phyloP scores from a whole-genome alignment of 2,888 invertebrate species.

The Phalangium opilio region DNA sequence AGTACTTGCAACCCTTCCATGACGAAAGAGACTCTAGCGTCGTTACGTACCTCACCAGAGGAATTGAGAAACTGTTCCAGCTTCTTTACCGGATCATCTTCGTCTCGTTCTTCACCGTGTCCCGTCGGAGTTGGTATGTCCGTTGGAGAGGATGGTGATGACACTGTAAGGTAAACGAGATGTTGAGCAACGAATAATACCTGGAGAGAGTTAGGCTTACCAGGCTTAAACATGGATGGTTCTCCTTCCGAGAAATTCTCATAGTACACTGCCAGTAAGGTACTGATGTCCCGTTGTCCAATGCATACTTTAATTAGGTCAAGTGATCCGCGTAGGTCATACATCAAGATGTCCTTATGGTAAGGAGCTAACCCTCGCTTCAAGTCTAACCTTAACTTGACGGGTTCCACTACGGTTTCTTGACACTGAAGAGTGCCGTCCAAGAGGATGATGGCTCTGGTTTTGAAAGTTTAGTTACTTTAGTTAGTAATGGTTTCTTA shows the following conservation, averaged over 20 bases:
- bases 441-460: constrained; percentile 33
- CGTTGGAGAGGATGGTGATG: constrained; percentile 14
- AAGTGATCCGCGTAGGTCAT: constrained; percentile 48
- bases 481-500: too few relatives aligned
- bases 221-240: constrained; percentile 15
- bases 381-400: constrained; percentile 52
- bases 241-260: constrained; percentile 16
- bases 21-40: constrained; percentile 41
- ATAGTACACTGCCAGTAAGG: constrained; percentile 51
- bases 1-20: constrained; percentile 54
- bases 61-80: constrained; percentile 57
- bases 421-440: constrained; percentile 52
- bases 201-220: too few relatives aligned
- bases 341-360: constrained; percentile 32
- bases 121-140: constrained; percentile 16
- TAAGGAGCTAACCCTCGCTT: constrained; percentile 45
- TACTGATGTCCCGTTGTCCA: constrained; percentile 57
- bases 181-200: neutral
- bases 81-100: constrained; percentile 39
- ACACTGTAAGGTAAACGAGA: constrained; percentile 1
- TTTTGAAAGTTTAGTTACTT: too few relatives aligned
- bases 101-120: constrained; percentile 3
- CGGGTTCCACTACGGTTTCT: constrained; percentile 60
- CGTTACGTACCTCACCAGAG: constrained; percentile 47
- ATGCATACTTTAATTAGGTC: constrained; percentile 45